A percentile compares a stretch with the other conserved stretches of the same genome.
Conservation (phyloP, 2,888 invertebrate species). For the Heliconius hortense region DNA sequence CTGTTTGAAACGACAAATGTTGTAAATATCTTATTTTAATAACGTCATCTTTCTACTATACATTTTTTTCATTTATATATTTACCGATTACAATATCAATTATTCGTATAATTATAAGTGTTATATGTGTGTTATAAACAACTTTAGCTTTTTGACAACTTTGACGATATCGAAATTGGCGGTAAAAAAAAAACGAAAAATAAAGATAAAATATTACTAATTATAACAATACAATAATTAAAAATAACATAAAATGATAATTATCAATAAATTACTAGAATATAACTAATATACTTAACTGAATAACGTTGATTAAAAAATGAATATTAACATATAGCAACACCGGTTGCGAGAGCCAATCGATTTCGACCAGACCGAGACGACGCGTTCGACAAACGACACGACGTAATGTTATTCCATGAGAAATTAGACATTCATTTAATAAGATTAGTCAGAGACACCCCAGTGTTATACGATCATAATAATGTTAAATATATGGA, state of each 20-base stretch:
- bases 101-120: neutral
- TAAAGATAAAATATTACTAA: neutral
- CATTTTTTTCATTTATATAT: neutral
- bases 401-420: conserved; percentile 44
- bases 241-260: conserved; percentile 1
- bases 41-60: no score
- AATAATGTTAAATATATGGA: conserved; percentile 71
- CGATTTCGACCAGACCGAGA: conserved; percentile 38
- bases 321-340: conserved; percentile 22
- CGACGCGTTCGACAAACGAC: conserved; percentile 38
- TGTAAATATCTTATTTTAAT: no score
- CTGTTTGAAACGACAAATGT: no score
- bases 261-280: neutral
- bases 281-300: neutral
- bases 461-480: conserved; percentile 66
- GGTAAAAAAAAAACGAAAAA: neutral
- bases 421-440: conserved; percentile 63
- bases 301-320: neutral
- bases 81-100: neutral
- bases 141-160: neutral
- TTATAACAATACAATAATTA: neutral
- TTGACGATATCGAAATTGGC: neutral
- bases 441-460: conserved; percentile 61
- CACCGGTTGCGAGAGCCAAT: conserved; percentile 32
- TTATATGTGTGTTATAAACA: neutral